Conservation (phyloP, 2,888 invertebrate species). For the Parthenolecanium corni region DNA sequence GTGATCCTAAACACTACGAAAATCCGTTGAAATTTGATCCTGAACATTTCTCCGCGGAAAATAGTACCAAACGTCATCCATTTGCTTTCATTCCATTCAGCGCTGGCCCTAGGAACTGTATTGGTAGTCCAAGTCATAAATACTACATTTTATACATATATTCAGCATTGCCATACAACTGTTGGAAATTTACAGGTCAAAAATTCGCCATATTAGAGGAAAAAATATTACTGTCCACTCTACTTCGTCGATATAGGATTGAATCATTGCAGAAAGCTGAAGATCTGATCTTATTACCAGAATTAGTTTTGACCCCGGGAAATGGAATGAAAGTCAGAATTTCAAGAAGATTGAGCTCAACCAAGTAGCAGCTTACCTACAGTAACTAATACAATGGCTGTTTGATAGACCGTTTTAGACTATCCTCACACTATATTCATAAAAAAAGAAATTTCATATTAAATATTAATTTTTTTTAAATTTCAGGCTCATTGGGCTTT, state of each 20-base stretch:
- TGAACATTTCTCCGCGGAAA: neutral
- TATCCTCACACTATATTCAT: too few relatives aligned
- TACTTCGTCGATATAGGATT: neutral
- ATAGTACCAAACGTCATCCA: neutral
- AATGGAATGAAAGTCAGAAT: neutral
- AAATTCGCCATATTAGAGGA: neutral
- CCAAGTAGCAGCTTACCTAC: too few relatives aligned
- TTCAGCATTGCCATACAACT: too few relatives aligned
- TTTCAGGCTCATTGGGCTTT: constrained; percentile 6
- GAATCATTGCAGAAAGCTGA: neutral
- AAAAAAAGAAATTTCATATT: neutral
- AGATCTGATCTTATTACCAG: neutral
- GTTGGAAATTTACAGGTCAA: neutral
- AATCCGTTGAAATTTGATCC: neutral
- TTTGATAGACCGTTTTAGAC: too few relatives aligned
- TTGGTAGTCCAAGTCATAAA: too few relatives aligned
- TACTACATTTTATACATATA: too few relatives aligned
- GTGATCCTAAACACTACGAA: neutral
- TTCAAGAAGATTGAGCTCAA: neutral
- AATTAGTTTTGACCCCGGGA: too few relatives aligned
- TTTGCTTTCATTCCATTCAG: neutral
- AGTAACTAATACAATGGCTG: too few relatives aligned
- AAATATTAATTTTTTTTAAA: neutral
- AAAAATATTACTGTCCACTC: neutral
- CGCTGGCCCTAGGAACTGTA: too few relatives aligned